Evolutionary conservation across 1,140 invertebrate genomes (phyloP), one percentile per base, ranked within the genome.

Genomic region (Hermetia illucens): DNA sequence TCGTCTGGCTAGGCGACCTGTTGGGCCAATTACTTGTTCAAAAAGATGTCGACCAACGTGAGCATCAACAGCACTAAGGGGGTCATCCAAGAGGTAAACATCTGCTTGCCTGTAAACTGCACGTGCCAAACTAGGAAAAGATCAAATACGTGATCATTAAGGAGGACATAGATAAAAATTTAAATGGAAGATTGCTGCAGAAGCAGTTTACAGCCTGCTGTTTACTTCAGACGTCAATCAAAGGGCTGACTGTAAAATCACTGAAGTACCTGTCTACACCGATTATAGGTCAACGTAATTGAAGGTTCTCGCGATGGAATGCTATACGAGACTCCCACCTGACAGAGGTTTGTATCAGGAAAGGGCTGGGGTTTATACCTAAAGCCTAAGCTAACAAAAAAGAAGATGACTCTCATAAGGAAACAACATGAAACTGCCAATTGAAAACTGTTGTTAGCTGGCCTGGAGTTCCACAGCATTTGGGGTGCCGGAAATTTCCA

Each of bases 341-440:
- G 72, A 3, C 74, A 74, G 0, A 81, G 76, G 25, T 78, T 72
- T 0, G 75, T 67, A 45, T 80, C 78, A 2, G 79, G 76, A 10
- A 82, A 83, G 36, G 78, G 81, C 2, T 86, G 56, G 10, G 83
- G 82, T 59, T 88, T n/a, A n/a, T n/a, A n/a, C n/a, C n/a, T n/a
- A n/a, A n/a, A n/a, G n/a, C n/a, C n/a, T n/a, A n/a, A n/a, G n/a
- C n/a, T n/a, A n/a, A n/a, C n/a, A n/a, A n/a, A n/a, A n/a, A n/a
- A n/a, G n/a, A n/a, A n/a, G n/a, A n/a, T n/a, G n/a, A n/a, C n/a
- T n/a, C n/a, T n/a, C n/a, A n/a, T n/a, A n/a, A n/a, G n/a, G n/a
- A n/a, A n/a, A n/a, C n/a, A n/a, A n/a, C n/a, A n/a, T n/a, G n/a
- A n/a, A n/a, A n/a, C n/a, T n/a, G n/a, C n/a, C n/a, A n/a, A n/a